These are phyloP conservation scores for Tenebrio molitor DNA, from an alignment of 1,140 invertebrate species.

Conservation along the genomic window DNA sequence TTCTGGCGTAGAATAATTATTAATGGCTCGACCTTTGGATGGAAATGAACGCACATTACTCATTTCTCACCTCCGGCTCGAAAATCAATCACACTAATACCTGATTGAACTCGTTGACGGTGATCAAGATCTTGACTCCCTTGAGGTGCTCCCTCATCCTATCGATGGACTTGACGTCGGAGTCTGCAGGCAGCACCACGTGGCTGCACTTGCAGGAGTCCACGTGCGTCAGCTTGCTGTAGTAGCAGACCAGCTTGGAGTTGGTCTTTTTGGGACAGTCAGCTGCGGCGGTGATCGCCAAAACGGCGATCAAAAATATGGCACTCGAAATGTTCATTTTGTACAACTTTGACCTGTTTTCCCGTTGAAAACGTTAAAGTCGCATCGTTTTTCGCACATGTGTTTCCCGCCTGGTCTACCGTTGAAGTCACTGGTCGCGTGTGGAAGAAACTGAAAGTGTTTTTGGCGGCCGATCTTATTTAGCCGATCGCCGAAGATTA, in stretches of 20 bases:
- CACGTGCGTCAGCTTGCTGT: constrained; percentile 56
- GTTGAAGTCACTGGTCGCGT: constrained; percentile 22
- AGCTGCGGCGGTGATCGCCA: not conserved
- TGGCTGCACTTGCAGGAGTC: constrained; percentile 62
- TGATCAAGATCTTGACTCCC: constrained; percentile 60
- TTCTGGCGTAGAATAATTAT: constrained; percentile 15
- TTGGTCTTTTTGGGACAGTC: constrained; percentile 54
- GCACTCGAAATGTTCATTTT: constrained; percentile 44
- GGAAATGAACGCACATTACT: constrained; percentile 1
- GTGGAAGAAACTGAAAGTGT: constrained; percentile 52
- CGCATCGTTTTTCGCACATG: constrained; percentile 23
- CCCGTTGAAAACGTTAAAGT: constrained; percentile 4
- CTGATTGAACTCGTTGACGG: constrained; percentile 63
- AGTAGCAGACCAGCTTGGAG: constrained; percentile 63
- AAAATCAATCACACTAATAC: constrained; percentile 50
- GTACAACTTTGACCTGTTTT: constrained; percentile 15
- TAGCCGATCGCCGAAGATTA: constrained; percentile 54
- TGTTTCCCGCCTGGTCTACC: constrained; percentile 6
- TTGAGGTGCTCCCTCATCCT: constrained; percentile 51
- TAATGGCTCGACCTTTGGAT: not conserved
- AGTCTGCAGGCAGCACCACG: constrained; percentile 59
- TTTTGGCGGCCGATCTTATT: constrained; percentile 52
- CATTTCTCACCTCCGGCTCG: not conserved
- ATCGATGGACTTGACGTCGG: constrained; percentile 58
- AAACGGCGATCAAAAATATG: constrained; percentile 44